Conservation (phyloP, 2,113 vertebrate genomes). For the Lutjanus erythropterus region DNA sequence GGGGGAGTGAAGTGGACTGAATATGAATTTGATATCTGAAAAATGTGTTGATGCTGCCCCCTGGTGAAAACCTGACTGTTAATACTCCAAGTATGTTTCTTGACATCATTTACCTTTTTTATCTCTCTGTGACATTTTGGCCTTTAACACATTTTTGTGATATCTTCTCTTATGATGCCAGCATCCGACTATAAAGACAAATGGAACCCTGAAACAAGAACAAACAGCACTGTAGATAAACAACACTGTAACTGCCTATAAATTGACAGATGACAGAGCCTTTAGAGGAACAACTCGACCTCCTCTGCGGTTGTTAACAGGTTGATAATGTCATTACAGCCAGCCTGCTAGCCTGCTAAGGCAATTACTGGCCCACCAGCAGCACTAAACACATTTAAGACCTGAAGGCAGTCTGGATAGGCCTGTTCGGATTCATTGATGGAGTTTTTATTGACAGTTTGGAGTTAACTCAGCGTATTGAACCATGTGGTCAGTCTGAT, state of each 20-base stretch:
- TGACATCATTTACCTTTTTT: neutral
- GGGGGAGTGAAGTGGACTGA: neutral
- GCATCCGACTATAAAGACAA: conserved; percentile 3
- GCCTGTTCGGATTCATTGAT: conserved; percentile 73
- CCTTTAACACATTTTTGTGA: neutral
- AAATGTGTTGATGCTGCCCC: conserved; percentile 56
- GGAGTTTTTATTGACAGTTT: conserved; percentile 75
- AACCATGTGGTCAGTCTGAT: conserved; percentile 62
- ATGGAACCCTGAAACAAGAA: neutral
- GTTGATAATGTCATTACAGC: conserved; percentile 72
- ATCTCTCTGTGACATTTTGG: neutral
- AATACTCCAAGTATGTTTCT: neutral
- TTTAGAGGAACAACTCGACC: conserved; percentile 40
- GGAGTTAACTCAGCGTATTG: conserved; percentile 69
- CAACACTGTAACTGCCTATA: conserved; percentile 21
- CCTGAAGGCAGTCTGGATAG: conserved; percentile 49
- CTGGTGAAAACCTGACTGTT: conserved; percentile 41
- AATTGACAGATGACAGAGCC: conserved; percentile 45
- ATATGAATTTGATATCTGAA: neutral
- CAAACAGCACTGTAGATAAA: conserved; percentile 29
- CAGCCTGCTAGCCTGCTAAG: conserved; percentile 66
- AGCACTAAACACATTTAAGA: conserved; percentile 79
- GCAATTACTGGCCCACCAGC: conserved; percentile 69
- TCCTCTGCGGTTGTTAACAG: conserved; percentile 72
- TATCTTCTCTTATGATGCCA: neutral